phyloP scores from a whole-genome alignment of 2,888 invertebrate genomes.

The Cancer borealis region DNA sequence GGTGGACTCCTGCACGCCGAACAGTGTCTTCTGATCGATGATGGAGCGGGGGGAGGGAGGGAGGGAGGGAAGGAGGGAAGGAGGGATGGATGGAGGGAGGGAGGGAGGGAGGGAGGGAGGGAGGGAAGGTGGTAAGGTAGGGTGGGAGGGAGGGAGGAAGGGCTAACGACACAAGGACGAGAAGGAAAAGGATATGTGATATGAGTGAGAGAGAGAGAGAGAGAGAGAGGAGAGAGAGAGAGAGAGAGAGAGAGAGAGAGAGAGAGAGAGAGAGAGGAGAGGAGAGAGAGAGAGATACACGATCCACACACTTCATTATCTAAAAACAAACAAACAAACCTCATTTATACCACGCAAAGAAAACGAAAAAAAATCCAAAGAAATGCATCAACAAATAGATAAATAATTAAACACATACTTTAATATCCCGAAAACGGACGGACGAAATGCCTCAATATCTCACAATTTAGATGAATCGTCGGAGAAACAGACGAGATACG shows the following conservation, averaged over 20 bases:
- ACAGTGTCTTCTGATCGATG: constrained; percentile 55
- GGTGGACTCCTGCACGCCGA: constrained; percentile 36
- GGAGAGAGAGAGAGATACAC: neutral
- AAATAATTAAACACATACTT: neutral
- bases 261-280: neutral
- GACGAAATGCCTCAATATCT: neutral
- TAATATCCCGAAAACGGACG: neutral
- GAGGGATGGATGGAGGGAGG: neutral
- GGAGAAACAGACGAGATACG: neutral
- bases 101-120: neutral
- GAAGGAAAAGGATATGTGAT: neutral
- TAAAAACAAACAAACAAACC: too few relatives aligned
- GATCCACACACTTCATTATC: too few relatives aligned
- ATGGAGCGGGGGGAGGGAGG: neutral
- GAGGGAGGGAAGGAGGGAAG: neutral
- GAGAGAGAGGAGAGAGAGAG: neutral
- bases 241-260: constrained; percentile 23
- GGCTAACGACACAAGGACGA: neutral
- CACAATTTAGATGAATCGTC: neutral
- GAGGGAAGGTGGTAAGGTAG: neutral
- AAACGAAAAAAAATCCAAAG: neutral
- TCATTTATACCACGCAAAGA: neutral
- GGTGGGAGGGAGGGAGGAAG: neutral
- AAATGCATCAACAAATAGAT: neutral
- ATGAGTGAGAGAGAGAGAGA: neutral